phyloP scores from a whole-genome alignment of 2,113 vertebrate species.

The Chaetops frenatus region DNA sequence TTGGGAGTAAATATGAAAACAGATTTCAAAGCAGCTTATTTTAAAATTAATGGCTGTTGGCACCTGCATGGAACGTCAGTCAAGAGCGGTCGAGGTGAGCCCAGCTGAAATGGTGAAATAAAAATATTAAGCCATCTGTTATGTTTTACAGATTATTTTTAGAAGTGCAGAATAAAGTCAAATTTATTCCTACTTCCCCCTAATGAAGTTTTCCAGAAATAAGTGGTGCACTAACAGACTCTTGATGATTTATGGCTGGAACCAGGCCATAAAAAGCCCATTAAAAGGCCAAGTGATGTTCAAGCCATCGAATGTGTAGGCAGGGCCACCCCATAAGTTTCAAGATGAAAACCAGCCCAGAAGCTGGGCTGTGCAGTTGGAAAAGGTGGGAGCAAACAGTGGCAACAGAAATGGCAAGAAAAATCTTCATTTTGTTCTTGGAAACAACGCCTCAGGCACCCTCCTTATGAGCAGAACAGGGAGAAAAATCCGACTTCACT shows the following conservation, averaged over 20 bases:
- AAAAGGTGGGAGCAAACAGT: background rate
- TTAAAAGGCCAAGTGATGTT: background rate
- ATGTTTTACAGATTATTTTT: background rate
- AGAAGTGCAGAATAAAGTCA: background rate
- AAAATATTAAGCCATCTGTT: background rate
- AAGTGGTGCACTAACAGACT: background rate
- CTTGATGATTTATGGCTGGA: background rate
- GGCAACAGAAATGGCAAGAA: background rate
- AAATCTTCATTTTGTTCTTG: background rate
- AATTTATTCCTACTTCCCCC: background rate
- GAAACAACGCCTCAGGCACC: background rate
- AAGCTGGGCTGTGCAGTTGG: background rate
- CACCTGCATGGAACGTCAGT: background rate
- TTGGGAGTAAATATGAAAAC: background rate
- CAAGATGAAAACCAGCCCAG: background rate
- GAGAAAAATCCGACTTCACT: background rate
- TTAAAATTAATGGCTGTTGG: background rate
- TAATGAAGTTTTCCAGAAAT: background rate
- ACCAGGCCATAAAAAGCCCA: background rate
- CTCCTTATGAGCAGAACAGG: background rate
- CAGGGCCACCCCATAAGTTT: background rate
- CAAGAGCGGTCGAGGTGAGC: background rate
- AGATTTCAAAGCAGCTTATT: background rate
- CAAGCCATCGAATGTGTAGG: background rate
- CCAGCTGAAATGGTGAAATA: background rate